These are phyloP conservation scores for Brachionichthys hirsutus DNA, from an alignment of 2,113 vertebrate species.

Conservation along the genomic window DNA sequence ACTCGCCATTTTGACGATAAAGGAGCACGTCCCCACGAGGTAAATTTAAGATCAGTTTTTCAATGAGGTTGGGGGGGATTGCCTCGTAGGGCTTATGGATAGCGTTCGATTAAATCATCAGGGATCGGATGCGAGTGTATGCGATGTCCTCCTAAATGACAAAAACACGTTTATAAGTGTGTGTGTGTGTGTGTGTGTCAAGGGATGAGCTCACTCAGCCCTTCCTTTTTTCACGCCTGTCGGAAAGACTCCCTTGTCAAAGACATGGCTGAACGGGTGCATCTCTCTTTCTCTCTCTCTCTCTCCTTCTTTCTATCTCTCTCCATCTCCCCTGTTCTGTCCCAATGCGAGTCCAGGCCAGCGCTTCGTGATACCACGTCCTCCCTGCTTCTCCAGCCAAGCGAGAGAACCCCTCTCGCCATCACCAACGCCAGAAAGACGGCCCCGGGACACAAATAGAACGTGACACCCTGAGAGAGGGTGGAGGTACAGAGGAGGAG, in stretches of 20 bases:
- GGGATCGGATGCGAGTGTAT: conserved; percentile 20
- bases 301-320: conserved; percentile 12
- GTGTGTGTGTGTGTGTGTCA: conserved; percentile 22
- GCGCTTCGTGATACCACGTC: conserved; percentile 50
- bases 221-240: conserved; percentile 73
- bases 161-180: conserved; percentile 26
- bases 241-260: conserved; percentile 74
- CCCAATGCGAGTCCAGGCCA: conserved; percentile 54
- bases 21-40: neutral
- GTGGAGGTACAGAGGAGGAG: conserved; percentile 39
- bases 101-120: conserved; percentile 3
- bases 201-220: conserved; percentile 63
- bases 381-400: conserved; percentile 66
- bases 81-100: neutral
- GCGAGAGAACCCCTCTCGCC: conserved; percentile 62
- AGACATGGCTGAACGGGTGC: conserved; percentile 67
- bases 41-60: neutral
- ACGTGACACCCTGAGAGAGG: conserved; percentile 69
- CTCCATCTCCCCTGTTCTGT: conserved; percentile 7
- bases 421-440: conserved; percentile 56
- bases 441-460: conserved; percentile 70
- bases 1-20: neutral
- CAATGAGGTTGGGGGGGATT: neutral
- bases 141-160: conserved; percentile 36
- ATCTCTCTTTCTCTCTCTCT: conserved; percentile 42